Conservation (phyloP, 2,113 vertebrate species). For the Rhegmatorhina hoffmannsi region DNA sequence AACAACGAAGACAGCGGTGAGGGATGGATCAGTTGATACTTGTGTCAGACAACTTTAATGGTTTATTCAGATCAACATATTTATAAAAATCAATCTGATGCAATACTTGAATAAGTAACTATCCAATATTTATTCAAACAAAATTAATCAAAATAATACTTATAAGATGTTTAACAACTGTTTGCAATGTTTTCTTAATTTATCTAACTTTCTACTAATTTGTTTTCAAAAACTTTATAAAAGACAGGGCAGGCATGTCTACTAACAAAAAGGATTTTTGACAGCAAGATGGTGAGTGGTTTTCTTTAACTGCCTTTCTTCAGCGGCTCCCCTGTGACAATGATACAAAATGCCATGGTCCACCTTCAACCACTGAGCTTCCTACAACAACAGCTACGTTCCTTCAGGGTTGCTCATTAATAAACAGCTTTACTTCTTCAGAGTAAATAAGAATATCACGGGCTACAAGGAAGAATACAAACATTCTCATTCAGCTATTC, state of each 20-base stretch:
- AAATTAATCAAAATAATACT: background rate
- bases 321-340: background rate
- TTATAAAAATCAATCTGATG: background rate
- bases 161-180: background rate
- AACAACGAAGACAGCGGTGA: background rate
- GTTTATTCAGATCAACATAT: background rate
- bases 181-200: background rate
- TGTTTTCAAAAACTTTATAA: background rate
- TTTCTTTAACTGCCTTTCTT: slow-evolving; percentile 1
- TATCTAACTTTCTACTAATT: background rate
- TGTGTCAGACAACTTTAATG: background rate
- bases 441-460: background rate
- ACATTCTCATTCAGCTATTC: background rate
- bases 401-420: background rate
- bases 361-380: background rate
- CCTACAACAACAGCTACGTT: background rate
- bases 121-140: background rate
- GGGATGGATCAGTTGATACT: background rate
- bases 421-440: background rate
- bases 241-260: background rate
- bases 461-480: background rate
- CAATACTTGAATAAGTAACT: background rate
- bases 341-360: background rate
- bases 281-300: background rate
- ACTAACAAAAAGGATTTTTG: background rate